phyloP scores from a whole-genome alignment of 2,888 invertebrate genomes.

The Metalampra italica region DNA sequence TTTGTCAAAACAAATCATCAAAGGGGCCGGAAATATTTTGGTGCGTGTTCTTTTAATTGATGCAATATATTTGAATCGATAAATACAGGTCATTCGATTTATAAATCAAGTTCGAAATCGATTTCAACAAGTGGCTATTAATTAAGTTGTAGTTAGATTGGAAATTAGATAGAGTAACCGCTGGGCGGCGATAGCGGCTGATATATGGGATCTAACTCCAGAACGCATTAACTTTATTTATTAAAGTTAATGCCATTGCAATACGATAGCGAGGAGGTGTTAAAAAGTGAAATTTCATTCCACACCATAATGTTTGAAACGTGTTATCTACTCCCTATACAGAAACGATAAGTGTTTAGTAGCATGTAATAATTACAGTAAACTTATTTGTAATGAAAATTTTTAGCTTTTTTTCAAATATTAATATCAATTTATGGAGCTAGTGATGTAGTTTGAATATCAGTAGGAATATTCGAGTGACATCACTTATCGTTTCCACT shows the following conservation, averaged over 20 bases:
- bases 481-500: too few relatives aligned
- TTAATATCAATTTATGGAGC: too few relatives aligned
- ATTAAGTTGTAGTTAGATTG: conserved; percentile 77
- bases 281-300: conserved; percentile 38
- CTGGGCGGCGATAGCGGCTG: conserved; percentile 57
- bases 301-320: background rate
- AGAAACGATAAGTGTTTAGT: too few relatives aligned
- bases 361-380: too few relatives aligned
- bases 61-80: conserved; percentile 55
- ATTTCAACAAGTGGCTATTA: conserved; percentile 78
- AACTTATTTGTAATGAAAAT: too few relatives aligned
- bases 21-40: conserved; percentile 32
- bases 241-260: conserved; percentile 24
- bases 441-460: too few relatives aligned
- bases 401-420: too few relatives aligned
- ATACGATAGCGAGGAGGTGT: conserved; percentile 36
- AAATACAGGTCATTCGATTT: conserved; percentile 72
- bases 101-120: conserved; percentile 76
- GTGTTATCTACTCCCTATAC: background rate
- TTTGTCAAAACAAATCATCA: conserved; percentile 45
- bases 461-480: too few relatives aligned
- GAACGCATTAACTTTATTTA: conserved; percentile 25
- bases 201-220: conserved; percentile 44
- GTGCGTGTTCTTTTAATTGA: conserved; percentile 48
- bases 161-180: conserved; percentile 69